phyloP scores from a whole-genome alignment of 2,888 invertebrate species.

The Drosophila phalerata region DNA sequence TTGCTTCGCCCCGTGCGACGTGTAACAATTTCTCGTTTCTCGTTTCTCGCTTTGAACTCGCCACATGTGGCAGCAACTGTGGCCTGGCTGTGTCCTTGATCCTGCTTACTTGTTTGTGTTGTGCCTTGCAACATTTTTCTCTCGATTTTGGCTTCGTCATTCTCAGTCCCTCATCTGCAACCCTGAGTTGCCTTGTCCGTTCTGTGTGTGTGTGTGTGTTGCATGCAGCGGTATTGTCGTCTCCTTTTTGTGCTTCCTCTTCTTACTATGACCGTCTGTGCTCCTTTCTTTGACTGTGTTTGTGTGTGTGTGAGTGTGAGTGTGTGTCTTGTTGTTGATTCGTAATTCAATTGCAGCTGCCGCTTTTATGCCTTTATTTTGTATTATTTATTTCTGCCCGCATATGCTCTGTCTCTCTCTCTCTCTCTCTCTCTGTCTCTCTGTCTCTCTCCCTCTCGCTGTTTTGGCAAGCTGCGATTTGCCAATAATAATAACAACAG shows the following conservation, averaged over 20 bases:
- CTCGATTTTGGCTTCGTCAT: slow-evolving; percentile 39
- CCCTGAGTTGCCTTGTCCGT: slow-evolving; percentile 37
- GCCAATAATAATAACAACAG: slow-evolving; percentile 34
- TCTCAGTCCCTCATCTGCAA: slow-evolving; percentile 35
- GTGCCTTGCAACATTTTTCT: slow-evolving; percentile 60
- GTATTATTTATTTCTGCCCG: slow-evolving; percentile 42
- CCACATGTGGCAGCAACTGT: slow-evolving; percentile 23
- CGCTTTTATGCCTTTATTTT: slow-evolving; percentile 66
- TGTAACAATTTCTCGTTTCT: slow-evolving; percentile 65
- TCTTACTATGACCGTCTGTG: slow-evolving; percentile 46
- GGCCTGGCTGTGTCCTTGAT: slow-evolving; percentile 79
- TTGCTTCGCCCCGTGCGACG: slow-evolving; percentile 39
- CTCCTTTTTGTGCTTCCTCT: slow-evolving; percentile 55
- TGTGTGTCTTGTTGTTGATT: slow-evolving; percentile 41
- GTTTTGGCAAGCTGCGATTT: slow-evolving; percentile 18
- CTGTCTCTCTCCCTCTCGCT: not conserved
- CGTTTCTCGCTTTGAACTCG: slow-evolving; percentile 44
- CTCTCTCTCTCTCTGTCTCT: not conserved
- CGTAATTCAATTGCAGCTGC: slow-evolving; percentile 84
- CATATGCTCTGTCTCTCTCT: slow-evolving; percentile 10
- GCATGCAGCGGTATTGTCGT: slow-evolving; percentile 47
- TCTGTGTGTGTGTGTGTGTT: slow-evolving; percentile 24
- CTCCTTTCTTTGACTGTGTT: slow-evolving; percentile 51
- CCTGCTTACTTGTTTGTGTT: slow-evolving; percentile 71
- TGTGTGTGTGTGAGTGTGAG: slow-evolving; percentile 30